A percentile compares a stretch with the other conserved stretches of the same genome.
Conservation (phyloP, 2,888 invertebrate species). For the Pogonocherus hispidulus region DNA sequence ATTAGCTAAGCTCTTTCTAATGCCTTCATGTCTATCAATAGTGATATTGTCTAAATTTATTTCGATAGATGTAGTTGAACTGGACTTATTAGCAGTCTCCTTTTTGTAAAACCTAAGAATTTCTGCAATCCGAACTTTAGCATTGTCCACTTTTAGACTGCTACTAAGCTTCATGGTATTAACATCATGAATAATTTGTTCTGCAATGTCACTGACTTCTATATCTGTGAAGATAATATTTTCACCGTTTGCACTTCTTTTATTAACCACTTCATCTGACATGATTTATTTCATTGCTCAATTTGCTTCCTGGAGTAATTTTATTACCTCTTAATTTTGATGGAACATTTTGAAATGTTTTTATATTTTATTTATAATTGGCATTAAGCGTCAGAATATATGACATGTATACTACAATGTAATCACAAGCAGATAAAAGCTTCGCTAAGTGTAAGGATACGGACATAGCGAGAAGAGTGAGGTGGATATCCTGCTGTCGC, state of each 20-base stretch:
- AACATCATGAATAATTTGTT: neutral
- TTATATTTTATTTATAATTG: no score
- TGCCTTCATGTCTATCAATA: neutral
- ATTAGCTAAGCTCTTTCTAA: neutral
- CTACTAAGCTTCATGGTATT: neutral
- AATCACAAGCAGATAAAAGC: no score
- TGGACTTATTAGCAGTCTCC: neutral
- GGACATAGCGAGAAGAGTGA: no score
- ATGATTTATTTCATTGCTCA: no score
- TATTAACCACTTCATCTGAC: no score
- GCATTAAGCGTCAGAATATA: no score
- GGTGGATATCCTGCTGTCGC: no score
- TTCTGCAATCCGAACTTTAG: neutral
- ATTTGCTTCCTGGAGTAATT: no score
- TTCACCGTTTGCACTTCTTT: neutral
- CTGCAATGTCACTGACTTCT: neutral
- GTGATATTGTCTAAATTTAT: neutral
- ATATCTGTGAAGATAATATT: neutral
- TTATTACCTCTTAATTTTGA: no score
- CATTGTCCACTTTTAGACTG: neutral
- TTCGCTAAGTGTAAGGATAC: no score
- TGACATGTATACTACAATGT: no score
- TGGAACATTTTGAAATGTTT: no score
- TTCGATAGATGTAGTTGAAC: neutral
- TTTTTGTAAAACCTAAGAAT: neutral